Conservation (phyloP, 2,113 vertebrate genomes). For the Thomomys bottae region DNA sequence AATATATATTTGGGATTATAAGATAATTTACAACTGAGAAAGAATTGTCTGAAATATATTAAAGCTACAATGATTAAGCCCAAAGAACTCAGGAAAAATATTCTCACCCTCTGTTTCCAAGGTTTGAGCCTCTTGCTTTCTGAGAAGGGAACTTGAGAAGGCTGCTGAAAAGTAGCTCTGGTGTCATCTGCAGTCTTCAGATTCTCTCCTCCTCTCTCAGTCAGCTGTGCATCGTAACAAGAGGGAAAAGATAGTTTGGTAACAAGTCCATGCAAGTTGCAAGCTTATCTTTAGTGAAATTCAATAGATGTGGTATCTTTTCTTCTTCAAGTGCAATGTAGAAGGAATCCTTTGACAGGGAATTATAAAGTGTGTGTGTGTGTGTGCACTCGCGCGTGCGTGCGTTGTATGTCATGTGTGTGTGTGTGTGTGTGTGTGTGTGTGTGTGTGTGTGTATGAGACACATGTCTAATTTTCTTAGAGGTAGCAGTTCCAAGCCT, state of each 20-base stretch:
- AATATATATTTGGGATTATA: background rate
- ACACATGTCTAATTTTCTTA: background rate
- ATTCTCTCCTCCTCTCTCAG: constrained; percentile 18
- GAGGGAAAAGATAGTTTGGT: constrained; percentile 36
- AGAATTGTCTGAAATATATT: constrained; percentile 7
- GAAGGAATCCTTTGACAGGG: background rate
- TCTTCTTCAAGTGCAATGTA: background rate
- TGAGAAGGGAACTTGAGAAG: constrained; percentile 61
- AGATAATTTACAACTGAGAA: constrained; percentile 51
- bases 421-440: background rate
- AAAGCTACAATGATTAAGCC: constrained; percentile 42
- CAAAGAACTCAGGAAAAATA: constrained; percentile 18
- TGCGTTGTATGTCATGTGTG: too few relatives aligned
- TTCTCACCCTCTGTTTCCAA: constrained; percentile 67
- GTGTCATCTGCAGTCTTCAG: constrained; percentile 61
- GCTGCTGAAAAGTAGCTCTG: constrained; percentile 55
- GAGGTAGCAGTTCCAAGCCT: background rate
- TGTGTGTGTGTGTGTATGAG: too few relatives aligned
- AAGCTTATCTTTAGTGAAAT: background rate
- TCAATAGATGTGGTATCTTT: background rate
- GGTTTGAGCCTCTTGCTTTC: constrained; percentile 58
- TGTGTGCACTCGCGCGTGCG: background rate
- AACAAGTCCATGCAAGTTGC: constrained; percentile 10
- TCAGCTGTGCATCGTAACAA: constrained; percentile 37
- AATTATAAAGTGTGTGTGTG: background rate